Evolutionary conservation across 2,888 invertebrate species (phyloP), one percentile per base, ranked within the genome.

Genomic region (Augiades crinisus): DNA sequence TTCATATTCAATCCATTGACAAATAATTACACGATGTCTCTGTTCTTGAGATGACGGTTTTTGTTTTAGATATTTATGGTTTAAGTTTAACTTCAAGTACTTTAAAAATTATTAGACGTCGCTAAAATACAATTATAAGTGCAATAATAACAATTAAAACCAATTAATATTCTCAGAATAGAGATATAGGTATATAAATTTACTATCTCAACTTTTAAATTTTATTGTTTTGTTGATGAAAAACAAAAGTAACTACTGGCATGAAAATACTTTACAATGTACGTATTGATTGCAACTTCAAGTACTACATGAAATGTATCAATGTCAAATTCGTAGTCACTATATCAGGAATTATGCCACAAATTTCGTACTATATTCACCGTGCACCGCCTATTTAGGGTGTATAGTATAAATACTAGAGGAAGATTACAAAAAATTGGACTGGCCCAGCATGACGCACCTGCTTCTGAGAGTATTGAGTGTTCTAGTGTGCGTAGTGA

Each of bases 291-390:
- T 1, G 8, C 17, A 17, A 17, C 1, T 34, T 8, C 34, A 8
- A 17, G 14, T 33, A 33, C n/a, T 27, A n/a, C 10, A n/a, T 10
- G 27, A 27, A 27, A 27, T 38, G 12, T 27, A 43, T 69, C 51
- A 62, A 68, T 75, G 81, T 81, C 84, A 86, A 86, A 86, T 82
- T 85, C 67, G 55, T 70, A 81, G 85, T 86, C 70, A 60, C 62
- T 68, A 62, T 65, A 66, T 56, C 24, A 41, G 61, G 66, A 73
- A 78, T 68, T 68, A 78, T 82, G 81, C 68, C 62, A 68, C 64
- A 67, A 65, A 66, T 70, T 72, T 65, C 13, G 24, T 16, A 17
- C 19, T 3, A 10, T n/a, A 12, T 36, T 17, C 12, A 24, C 1
- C 5, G 27, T 13, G 13, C n/a, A 36, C 14, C 8, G 19, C 10